Evolutionary conservation across 1,140 invertebrate species (phyloP).

Genomic region (Holotrichia oblita): DNA sequence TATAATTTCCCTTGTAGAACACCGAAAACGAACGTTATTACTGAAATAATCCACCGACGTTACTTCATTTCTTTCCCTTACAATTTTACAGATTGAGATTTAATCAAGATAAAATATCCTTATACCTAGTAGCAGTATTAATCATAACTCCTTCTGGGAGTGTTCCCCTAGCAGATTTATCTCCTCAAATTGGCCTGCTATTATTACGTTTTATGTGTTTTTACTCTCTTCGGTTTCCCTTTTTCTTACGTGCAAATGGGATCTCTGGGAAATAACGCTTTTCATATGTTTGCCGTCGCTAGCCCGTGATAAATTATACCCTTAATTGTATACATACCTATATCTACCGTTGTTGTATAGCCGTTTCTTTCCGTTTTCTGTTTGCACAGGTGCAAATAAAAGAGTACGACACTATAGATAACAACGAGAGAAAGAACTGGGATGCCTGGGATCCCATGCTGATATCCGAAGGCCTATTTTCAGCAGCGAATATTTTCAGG

Average conservation of each 20-base stretch:
- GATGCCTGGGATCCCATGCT: constrained; percentile 97
- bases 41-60: background rate
- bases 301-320: background rate
- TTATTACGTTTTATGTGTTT: constrained; percentile 10
- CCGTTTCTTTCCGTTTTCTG: background rate
- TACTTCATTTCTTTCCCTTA: background rate
- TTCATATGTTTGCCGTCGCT: background rate
- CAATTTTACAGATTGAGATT: background rate
- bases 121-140: background rate
- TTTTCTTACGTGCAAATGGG: constrained; percentile 3
- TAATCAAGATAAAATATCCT: constrained; percentile 18
- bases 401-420: constrained; percentile 64
- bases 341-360: background rate
- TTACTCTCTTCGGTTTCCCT: background rate
- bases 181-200: background rate
- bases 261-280: background rate
- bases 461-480: constrained; percentile 95
- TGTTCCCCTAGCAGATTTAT: background rate
- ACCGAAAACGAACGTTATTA: background rate
- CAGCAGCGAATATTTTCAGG: constrained; percentile 96
- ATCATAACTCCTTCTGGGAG: background rate
- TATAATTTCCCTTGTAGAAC: too few relatives aligned
- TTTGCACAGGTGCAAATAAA: constrained; percentile 51
- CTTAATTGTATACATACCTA: background rate
- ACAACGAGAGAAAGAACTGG: constrained; percentile 74